Evolutionary conservation across 2,113 vertebrate species (phyloP).

Genomic region (Pipra filicauda): DNA sequence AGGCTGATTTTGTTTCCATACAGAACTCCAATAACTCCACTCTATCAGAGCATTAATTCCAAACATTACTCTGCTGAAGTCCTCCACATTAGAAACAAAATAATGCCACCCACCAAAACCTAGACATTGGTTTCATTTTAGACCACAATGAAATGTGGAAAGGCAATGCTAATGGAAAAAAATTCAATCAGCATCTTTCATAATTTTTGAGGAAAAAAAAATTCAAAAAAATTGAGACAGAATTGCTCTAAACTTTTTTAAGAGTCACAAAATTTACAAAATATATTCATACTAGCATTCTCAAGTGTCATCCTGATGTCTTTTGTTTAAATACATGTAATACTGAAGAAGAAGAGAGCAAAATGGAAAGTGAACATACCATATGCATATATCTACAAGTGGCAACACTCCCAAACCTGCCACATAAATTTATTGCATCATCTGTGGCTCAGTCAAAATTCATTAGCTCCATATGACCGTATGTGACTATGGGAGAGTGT

Average conservation of each 20-base stretch:
- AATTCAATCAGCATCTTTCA: neutral
- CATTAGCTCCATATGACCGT: conserved; percentile 28
- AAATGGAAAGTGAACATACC: neutral
- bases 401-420: conserved; percentile 48
- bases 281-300: neutral
- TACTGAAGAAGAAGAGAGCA: neutral
- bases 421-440: conserved; percentile 52
- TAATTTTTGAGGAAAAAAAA: neutral
- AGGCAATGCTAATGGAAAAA: neutral
- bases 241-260: neutral
- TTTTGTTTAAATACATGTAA: conserved; percentile 9
- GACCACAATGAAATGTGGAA: neutral
- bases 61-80: neutral
- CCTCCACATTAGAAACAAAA: neutral
- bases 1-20: neutral
- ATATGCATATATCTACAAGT: neutral
- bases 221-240: neutral
- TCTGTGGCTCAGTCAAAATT: conserved; percentile 54
- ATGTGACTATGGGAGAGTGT: neutral
- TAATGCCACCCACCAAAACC: neutral
- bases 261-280: neutral
- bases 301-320: neutral
- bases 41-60: neutral
- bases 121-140: neutral
- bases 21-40: neutral